Evolutionary conservation across 1,140 invertebrate species (phyloP).

Genomic region (Homarus americanus): DNA sequence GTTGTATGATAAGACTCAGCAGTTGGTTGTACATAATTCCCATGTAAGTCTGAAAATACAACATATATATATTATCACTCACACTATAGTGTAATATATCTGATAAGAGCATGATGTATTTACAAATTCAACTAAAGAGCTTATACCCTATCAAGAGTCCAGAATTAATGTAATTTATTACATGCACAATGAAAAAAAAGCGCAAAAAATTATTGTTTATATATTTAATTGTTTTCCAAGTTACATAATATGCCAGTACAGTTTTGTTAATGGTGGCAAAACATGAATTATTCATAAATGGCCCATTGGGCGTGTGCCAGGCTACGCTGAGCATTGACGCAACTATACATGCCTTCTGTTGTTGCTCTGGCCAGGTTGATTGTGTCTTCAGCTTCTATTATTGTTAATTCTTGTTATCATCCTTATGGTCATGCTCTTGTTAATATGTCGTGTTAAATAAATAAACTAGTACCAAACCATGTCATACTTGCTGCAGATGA

Average conservation of each 20-base stretch:
- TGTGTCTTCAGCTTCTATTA: constrained; percentile 23
- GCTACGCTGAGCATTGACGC: constrained; percentile 25
- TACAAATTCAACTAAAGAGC: constrained; percentile 46
- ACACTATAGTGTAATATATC: constrained; percentile 53
- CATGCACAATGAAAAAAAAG: constrained; percentile 48
- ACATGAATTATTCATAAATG: constrained; percentile 9
- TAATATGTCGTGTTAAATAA: constrained; percentile 10
- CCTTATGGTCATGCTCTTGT: constrained; percentile 6
- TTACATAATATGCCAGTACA: constrained; percentile 36
- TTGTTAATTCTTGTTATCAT: constrained; percentile 28
- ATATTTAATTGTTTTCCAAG: constrained; percentile 33
- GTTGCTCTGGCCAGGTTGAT: background rate
- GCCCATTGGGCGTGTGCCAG: constrained; percentile 23
- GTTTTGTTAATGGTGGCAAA: constrained; percentile 37
- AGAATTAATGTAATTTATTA: constrained; percentile 38
- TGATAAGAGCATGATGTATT: constrained; percentile 41
- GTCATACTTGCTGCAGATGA: constrained; percentile 2
- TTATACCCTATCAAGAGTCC: constrained; percentile 38
- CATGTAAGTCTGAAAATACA: constrained; percentile 41
- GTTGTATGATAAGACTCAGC: constrained; percentile 45
- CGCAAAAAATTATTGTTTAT: constrained; percentile 42
- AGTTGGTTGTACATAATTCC: constrained; percentile 47
- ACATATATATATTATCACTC: constrained; percentile 46
- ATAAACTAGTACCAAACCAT: background rate
- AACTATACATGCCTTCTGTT: constrained; percentile 38